Evolutionary conservation across 2,797 vertebrate species (phyloP).

Genomic region (Tokudaia muenninki): DNA sequence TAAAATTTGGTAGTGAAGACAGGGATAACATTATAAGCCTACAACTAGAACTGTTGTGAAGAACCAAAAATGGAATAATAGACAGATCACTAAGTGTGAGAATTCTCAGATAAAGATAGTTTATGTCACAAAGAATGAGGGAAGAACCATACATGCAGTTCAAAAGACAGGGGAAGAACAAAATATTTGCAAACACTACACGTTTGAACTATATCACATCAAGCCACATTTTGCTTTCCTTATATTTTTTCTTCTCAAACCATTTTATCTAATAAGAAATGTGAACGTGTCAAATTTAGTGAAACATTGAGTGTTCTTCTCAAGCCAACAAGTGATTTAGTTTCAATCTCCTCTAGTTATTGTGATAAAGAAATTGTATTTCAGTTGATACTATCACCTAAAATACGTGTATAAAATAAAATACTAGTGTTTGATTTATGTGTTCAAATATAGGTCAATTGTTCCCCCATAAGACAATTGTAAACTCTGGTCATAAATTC

Average conservation of each 20-base stretch:
- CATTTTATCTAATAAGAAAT: conserved; percentile 90
- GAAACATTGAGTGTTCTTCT: conserved; percentile 83
- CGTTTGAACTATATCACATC: conserved; percentile 92
- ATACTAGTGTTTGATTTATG: conserved; percentile 61
- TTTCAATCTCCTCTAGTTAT: conserved; percentile 91
- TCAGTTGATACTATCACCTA: conserved; percentile 94
- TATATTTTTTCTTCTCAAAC: conserved; percentile 40
- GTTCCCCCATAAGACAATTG: background rate
- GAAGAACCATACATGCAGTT: conserved; percentile 90
- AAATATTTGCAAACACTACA: conserved; percentile 91
- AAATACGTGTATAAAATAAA: background rate
- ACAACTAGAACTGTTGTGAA: conserved; percentile 90
- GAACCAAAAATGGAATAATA: conserved; percentile 92
- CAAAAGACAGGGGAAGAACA: conserved; percentile 92
- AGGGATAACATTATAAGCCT: conserved; percentile 93
- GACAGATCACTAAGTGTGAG: conserved; percentile 92
- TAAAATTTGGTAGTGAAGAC: conserved; percentile 96
- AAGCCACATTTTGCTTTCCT: conserved; percentile 90
- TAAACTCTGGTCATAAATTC: too few species aligned
- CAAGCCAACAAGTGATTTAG: conserved; percentile 88
- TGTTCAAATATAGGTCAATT: conserved; percentile 62
- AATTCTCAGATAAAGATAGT: conserved; percentile 64
- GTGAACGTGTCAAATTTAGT: conserved; percentile 95
- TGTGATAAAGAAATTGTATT: conserved; percentile 96
- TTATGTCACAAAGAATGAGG: conserved; percentile 86